A percentile compares a stretch with the other conserved stretches of the same genome.
These are phyloP conservation scores for Synergus gifuensis DNA, from an alignment of 2,888 invertebrate species.

Conservation along the genomic window DNA sequence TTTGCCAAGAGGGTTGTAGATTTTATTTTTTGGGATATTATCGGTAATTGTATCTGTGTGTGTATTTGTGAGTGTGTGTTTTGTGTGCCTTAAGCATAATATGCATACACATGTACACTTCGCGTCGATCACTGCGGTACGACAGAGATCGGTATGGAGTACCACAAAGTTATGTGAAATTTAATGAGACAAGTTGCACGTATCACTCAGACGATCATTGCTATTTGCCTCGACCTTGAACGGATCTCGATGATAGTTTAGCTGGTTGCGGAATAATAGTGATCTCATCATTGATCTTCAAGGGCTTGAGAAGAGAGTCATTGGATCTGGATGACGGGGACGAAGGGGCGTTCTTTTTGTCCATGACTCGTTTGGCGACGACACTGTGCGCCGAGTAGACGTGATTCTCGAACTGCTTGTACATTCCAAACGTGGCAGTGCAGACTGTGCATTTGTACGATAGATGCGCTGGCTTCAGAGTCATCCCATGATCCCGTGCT, in stretches of 20 bases:
- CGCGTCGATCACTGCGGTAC: conserved; percentile 63
- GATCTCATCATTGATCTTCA: conserved; percentile 93
- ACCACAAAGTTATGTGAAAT: conserved; percentile 67
- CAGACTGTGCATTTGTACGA: conserved; percentile 98
- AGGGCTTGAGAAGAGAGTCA: conserved; percentile 87
- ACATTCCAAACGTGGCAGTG: conserved; percentile 96
- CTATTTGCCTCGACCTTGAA: conserved; percentile 75
- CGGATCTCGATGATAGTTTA: conserved; percentile 76
- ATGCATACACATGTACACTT: conserved; percentile 73
- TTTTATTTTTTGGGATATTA: conserved; percentile 50
- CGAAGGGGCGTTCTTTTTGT: conserved; percentile 83
- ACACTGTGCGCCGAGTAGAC: conserved; percentile 96
- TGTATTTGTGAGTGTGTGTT: not conserved
- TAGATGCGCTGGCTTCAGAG: conserved; percentile 93
- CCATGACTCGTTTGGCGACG: conserved; percentile 92
- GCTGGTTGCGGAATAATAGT: conserved; percentile 93
- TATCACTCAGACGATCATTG: conserved; percentile 74
- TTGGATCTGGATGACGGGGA: conserved; percentile 77
- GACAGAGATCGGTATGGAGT: conserved; percentile 63
- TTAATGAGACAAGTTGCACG: conserved; percentile 70
- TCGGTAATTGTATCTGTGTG: conserved; percentile 42
- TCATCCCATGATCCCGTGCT: conserved; percentile 93
- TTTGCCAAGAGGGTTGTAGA: conserved; percentile 54
- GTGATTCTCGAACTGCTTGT: conserved; percentile 96
- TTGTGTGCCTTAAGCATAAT: conserved; percentile 66